Base-by-base conservation (phyloP, 2,888 invertebrate genomes). In the Polydrusus pterygomalis region DNA sequence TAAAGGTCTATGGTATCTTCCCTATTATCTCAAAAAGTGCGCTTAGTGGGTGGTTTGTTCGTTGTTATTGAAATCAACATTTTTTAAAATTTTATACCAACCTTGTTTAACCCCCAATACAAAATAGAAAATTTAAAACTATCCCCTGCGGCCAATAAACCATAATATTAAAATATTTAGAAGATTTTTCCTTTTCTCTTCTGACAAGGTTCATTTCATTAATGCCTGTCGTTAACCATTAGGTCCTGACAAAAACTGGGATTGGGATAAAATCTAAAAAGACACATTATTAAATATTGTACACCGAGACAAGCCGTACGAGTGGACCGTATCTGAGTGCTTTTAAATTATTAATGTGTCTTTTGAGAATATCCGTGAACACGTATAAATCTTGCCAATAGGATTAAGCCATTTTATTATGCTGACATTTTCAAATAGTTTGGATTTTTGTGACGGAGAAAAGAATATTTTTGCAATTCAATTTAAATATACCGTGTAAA, bases 301-400 rank as follows among this genome's bases (percentile, higher is more conserved):
- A 79, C 73, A 78, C 73, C 65, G 79, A 78, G 70, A 75, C 74
- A 64, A 70, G 70, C 65, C 67, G 69, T 71, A 74, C 70, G 77
- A 79, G 68, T 80, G 80, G 81, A 81, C 81, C 81, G 78, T 80
- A 74, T 77, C 80, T 80, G 80, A 81, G 81, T 80, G 79, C 80
- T 78, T 60, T 78, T 81, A 75, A 81, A 81, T 79, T 74, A 74
- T 74, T 74, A 60, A 74, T 49, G 49, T 0, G 49, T 13, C 30
- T 74, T 74, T 74, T 68, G 60, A 40, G 62, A 18, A 40, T 49
- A 43, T 54, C 64, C 56, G 20, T 38, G 7, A 54, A 51, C 18
- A 38, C 34, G 58, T 38, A n/a, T 60, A 17, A 38, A 54, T 25
- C 25, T 25, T 5, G 6, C 3, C 10, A 20, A 10, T 18, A 7